Evolutionary conservation across 92 coral and sea anemone genomes (phyloP).

Genomic region (Galaxea fascicularis): DNA sequence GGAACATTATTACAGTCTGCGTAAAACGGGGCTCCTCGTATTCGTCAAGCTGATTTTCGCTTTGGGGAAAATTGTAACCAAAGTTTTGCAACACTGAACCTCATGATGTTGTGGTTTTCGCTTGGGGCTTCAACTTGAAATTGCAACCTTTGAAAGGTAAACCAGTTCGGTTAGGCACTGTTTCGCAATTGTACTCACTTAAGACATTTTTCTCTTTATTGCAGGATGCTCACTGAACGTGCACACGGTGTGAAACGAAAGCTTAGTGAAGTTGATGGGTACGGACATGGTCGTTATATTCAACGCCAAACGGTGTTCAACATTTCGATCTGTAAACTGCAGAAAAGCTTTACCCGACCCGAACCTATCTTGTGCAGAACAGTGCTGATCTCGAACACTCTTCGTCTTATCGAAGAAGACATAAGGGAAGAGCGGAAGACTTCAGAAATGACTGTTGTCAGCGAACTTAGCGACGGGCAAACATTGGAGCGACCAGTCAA

Average conservation of each 20-base stretch:
- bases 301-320: constrained; percentile 97
- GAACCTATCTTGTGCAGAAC: constrained; percentile 95
- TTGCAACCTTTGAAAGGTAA: constrained; percentile 13
- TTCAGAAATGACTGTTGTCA: constrained; percentile 40
- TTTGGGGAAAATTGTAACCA: background rate
- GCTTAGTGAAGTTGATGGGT: constrained; percentile 77
- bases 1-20: background rate
- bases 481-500: constrained; percentile 24
- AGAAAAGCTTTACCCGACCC: constrained; percentile 77
- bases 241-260: constrained; percentile 88
- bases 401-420: constrained; percentile 89
- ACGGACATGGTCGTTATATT: constrained; percentile 82
- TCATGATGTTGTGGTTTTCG: background rate
- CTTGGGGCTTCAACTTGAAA: background rate
- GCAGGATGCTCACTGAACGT: constrained; percentile 87
- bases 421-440: constrained; percentile 81
- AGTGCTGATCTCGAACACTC: constrained; percentile 94
- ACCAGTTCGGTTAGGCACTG: background rate
- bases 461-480: constrained; percentile 50
- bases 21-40: background rate
- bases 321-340: constrained; percentile 96
- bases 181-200: background rate
- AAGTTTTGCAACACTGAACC: background rate
- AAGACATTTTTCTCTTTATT: background rate
- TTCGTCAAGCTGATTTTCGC: constrained; percentile 6